Base-by-base conservation (phyloP, 1,140 invertebrate species). In the Stegodyphus dumicola region DNA sequence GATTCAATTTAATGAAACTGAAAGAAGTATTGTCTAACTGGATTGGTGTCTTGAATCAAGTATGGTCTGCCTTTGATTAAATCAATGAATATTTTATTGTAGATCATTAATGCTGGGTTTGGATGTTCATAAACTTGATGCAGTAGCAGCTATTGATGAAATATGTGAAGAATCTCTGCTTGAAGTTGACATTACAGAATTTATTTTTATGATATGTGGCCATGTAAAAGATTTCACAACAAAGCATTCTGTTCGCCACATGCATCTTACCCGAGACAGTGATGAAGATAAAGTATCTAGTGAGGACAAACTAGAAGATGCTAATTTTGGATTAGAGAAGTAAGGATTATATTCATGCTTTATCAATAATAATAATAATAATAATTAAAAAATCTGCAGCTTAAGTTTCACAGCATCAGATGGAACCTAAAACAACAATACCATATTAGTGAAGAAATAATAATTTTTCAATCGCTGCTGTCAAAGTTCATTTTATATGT, bases 141-240 rank as follows among this genome's bases (percentile, higher is more conserved):
- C 95, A 88, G 93, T 95, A 86, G 92, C 93, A 18, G 94, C 94
- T n/a, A 93, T 95, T 56, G 93, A 94, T 88, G 89, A 89, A 71
- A 93, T 95, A 87, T 95, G 94, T 89, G 93, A 94, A 86, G 94
- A 95, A 90, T 91, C 92, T 18, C 90, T 94, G 2, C 90, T 94
- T 54, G 94, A 95, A 89, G 93, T 95, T 81, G 93, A 95, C 89
- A 94, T 95, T 48, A 94, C 94, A 2, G 91, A 94, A 87, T 88
- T 87, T 87, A 13, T 93, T 52, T 89, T 92, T 88, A 93, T 92
- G 5, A 92, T 94, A 49, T 94, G 94, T 88, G 91, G 92, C n/a
- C 93, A 94, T 89, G 88, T 93, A 65, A 92, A 91, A 87, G 89
- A 90, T 66, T 89, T 89, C 52, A 86, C 87, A 88, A 85, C 87